Evolutionary conservation across 2,113 vertebrate species (phyloP).

Genomic region (Hipposideros armiger): DNA sequence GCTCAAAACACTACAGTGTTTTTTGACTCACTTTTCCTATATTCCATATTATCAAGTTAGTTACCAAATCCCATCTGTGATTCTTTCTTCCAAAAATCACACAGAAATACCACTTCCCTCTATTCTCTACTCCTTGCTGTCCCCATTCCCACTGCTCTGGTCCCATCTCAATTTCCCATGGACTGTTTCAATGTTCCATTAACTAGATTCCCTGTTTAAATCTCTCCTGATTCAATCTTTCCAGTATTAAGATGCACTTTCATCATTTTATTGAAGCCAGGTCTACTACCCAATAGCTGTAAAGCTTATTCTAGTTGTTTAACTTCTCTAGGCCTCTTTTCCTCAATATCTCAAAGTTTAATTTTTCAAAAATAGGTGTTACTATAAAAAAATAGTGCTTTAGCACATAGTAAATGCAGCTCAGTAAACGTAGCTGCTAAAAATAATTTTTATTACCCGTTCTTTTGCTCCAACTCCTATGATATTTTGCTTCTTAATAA

Average conservation of each 20-base stretch:
- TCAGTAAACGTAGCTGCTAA: neutral
- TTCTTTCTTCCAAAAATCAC: slow-evolving; percentile 24
- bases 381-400: neutral
- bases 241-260: neutral
- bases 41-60: neutral
- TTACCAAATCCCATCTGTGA: slow-evolving; percentile 22
- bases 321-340: slow-evolving; percentile 26
- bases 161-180: neutral
- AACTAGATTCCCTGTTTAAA: neutral
- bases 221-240: neutral
- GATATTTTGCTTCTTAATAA: slow-evolving; percentile 18
- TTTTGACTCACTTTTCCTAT: slow-evolving; percentile 8
- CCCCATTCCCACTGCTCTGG: neutral
- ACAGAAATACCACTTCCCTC: neutral
- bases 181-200: neutral
- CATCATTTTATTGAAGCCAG: neutral
- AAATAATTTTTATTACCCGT: neutral
- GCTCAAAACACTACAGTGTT: neutral
- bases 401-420: slow-evolving; percentile 28
- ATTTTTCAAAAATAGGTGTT: neutral
- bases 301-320: slow-evolving; percentile 2
- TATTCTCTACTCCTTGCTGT: neutral
- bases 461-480: neutral
- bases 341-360: neutral
- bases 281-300: neutral